Evolutionary conservation across 2,797 vertebrate genomes (phyloP).

Genomic region (Mus minutoides): DNA sequence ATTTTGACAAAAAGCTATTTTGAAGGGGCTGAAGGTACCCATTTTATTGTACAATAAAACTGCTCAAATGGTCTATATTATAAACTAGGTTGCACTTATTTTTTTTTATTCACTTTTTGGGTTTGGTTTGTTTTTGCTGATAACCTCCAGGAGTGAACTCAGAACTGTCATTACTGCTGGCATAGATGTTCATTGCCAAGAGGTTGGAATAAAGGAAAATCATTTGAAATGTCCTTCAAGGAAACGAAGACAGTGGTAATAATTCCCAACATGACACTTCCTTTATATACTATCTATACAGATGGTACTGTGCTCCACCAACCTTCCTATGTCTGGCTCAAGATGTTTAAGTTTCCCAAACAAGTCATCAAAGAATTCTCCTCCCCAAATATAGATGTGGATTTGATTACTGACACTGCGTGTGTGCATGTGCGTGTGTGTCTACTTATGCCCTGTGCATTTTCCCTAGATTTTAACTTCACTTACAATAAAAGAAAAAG

Average conservation of each 20-base stretch:
- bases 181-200: constrained; percentile 44
- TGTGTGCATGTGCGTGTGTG: background rate
- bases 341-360: constrained; percentile 37
- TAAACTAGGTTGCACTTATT: constrained; percentile 74
- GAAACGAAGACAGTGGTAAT: background rate
- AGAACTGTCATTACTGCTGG: constrained; percentile 39
- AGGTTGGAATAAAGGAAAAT: constrained; percentile 63
- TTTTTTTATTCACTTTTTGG: constrained; percentile 60
- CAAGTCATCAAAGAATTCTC: background rate
- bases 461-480: constrained; percentile 57
- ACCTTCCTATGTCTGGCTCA: constrained; percentile 32
- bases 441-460: constrained; percentile 2
- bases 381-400: constrained; percentile 29
- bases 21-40: constrained; percentile 66
- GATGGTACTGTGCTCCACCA: background rate
- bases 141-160: constrained; percentile 62
- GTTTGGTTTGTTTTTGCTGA: constrained; percentile 56
- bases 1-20: constrained; percentile 74
- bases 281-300: constrained; percentile 15
- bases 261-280: constrained; percentile 15
- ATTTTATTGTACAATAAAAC: constrained; percentile 85
- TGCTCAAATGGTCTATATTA: constrained; percentile 76
- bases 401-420: constrained; percentile 42
- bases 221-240: constrained; percentile 39
- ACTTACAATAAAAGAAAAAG: constrained; percentile 20